A percentile compares a stretch with the other conserved stretches of the same genome.
These are phyloP conservation scores for Podilymbus podiceps DNA, from an alignment of 2,113 vertebrate genomes.

Conservation along the genomic window DNA sequence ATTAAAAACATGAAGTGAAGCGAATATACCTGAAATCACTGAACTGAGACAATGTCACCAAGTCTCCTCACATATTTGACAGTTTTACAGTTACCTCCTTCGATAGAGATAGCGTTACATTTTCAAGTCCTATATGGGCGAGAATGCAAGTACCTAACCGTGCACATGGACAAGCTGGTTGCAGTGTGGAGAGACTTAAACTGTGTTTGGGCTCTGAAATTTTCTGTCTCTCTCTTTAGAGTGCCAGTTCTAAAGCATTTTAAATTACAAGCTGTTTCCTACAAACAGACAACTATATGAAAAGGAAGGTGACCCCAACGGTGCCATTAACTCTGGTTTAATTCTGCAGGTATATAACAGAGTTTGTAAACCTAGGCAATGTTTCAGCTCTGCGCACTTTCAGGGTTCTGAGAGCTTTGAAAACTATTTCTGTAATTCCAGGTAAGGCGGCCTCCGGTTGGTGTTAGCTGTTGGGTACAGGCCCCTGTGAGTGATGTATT, in stretches of 20 bases:
- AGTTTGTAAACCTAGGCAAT: conserved; percentile 99
- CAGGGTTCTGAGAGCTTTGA: conserved; percentile 99
- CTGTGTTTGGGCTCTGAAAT: background rate
- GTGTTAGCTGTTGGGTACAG: conserved; percentile 93
- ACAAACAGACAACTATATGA: background rate
- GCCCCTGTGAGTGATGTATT: conserved; percentile 88
- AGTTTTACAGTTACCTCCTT: background rate
- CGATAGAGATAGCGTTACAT: accelerated
- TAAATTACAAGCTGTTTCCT: conserved; percentile 10
- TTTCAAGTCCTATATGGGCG: accelerated
- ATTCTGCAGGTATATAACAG: conserved; percentile 99
- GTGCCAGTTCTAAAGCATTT: background rate
- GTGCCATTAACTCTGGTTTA: conserved; percentile 94
- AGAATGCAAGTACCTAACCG: background rate
- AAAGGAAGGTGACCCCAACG: conserved; percentile 33
- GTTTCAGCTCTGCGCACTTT: conserved; percentile 99
- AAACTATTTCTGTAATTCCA: conserved; percentile 99
- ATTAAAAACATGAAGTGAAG: background rate
- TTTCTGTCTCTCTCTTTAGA: background rate
- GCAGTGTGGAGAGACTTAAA: background rate
- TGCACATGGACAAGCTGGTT: background rate
- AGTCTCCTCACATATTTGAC: accelerated
- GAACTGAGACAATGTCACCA: background rate
- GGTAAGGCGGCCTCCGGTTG: conserved; percentile 90
- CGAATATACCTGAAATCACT: accelerated